These are phyloP conservation scores for Chloroceryle aenea DNA, from an alignment of 2,113 vertebrate genomes.

Conservation along the genomic window DNA sequence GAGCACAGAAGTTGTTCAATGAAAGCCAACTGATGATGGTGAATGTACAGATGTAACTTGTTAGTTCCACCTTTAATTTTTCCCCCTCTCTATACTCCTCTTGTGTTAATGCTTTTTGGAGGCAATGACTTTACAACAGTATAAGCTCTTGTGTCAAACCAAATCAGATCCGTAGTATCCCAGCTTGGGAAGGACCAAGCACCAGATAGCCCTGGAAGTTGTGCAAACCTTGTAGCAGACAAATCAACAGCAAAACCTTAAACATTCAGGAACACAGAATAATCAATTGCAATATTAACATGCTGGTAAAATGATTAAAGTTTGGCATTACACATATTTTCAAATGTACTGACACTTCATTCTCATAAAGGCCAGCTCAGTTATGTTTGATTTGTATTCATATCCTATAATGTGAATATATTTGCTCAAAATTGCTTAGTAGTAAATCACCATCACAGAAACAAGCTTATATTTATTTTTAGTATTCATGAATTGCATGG, in stretches of 20 bases:
- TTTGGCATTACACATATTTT: constrained; percentile 73
- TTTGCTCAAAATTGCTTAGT: constrained; percentile 78
- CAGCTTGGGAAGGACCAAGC: background rate
- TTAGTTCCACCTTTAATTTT: background rate
- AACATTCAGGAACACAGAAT: constrained; percentile 27
- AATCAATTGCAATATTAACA: constrained; percentile 63
- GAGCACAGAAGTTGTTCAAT: background rate
- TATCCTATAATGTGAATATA: constrained; percentile 77
- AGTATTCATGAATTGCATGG: constrained; percentile 76
- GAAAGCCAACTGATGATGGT: background rate
- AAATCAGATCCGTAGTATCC: background rate
- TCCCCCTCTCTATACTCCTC: background rate
- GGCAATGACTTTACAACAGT: background rate
- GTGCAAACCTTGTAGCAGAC: background rate
- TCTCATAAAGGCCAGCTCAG: constrained; percentile 74
- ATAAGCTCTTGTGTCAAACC: background rate
- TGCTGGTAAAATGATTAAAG: constrained; percentile 74
- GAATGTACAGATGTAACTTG: background rate
- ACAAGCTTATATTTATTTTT: constrained; percentile 79
- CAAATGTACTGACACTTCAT: constrained; percentile 78
- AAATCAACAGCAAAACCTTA: constrained; percentile 36
- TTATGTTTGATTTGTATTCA: constrained; percentile 79
- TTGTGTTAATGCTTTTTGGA: background rate
- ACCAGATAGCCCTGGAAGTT: background rate
- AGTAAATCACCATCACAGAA: constrained; percentile 81